These are phyloP conservation scores for Lutjanus campechanus DNA, from an alignment of 2,797 vertebrate genomes.

Conservation along the genomic window DNA sequence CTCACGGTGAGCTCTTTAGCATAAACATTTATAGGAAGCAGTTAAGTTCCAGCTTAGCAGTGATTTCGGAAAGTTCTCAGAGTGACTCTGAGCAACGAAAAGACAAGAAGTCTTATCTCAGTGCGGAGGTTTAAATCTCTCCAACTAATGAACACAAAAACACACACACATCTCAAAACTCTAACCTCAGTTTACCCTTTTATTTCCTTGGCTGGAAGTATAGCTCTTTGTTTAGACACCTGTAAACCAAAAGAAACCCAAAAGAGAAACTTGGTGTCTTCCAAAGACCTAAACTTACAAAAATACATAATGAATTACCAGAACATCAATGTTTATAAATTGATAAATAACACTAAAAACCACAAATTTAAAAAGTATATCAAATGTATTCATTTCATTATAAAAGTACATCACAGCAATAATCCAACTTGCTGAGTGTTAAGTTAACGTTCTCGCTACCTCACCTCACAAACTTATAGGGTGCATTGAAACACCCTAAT, in stretches of 20 bases:
- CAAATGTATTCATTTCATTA: no score
- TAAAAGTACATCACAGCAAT: no score
- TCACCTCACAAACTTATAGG: no score
- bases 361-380: no score
- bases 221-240: neutral
- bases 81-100: neutral
- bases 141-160: neutral
- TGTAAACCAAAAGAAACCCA: neutral
- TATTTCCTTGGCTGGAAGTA: neutral
- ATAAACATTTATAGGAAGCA: neutral
- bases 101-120: conserved; percentile 21
- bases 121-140: neutral
- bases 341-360: no score
- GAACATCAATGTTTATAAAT: no score
- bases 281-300: no score
- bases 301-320: no score
- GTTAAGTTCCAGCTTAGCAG: conserved; percentile 25
- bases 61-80: conserved; percentile 39
- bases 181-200: conserved; percentile 13
- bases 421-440: no score
- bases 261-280: no score
- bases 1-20: conserved; percentile 8
- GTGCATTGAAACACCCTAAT: no score
- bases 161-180: neutral
- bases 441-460: no score